A percentile compares a stretch with the other conserved stretches of the same genome.
Conservation (phyloP, 2,888 invertebrate species). For the Nysson spinosus region DNA sequence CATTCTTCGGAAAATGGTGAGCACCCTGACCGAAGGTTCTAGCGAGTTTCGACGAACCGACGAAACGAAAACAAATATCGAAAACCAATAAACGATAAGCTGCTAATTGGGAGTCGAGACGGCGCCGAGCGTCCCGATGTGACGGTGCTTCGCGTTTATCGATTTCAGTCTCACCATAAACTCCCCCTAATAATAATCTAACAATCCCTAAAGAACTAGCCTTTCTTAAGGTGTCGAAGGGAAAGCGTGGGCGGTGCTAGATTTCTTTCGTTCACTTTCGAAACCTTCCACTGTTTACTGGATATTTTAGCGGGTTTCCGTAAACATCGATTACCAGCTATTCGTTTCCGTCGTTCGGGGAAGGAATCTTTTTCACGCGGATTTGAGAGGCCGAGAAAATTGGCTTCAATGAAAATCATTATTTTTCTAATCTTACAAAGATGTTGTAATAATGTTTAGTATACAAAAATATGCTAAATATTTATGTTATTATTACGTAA, state of each 20-base stretch:
- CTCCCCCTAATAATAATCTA: conserved; percentile 50
- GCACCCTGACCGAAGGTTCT: conserved; percentile 19
- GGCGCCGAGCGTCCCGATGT: conserved; percentile 59
- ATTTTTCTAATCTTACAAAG: too few relatives aligned
- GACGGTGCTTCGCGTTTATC: conserved; percentile 50
- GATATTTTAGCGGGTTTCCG: conserved; percentile 29
- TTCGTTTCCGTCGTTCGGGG: conserved; percentile 2
- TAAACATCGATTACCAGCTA: not conserved
- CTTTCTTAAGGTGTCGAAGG: conserved; percentile 16
- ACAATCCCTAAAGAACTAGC: conserved; percentile 43
- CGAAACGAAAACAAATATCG: conserved; percentile 69
- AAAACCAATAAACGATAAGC: conserved; percentile 75
- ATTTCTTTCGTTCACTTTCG: conserved; percentile 14
- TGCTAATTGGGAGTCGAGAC: conserved; percentile 75
- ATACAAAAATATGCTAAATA: too few relatives aligned
- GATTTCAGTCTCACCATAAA: conserved; percentile 58
- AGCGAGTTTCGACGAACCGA: conserved; percentile 34
- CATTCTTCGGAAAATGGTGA: conserved; percentile 47
- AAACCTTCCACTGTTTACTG: conserved; percentile 50
- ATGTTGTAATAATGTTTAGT: too few relatives aligned
- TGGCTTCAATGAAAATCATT: too few relatives aligned
- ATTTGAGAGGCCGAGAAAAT: too few relatives aligned
- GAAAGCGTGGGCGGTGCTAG: conserved; percentile 36
- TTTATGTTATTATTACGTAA: not conserved
- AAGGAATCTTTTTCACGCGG: not conserved